Base-by-base conservation (phyloP, 1,140 invertebrate species). In the Ephestia elutella region DNA sequence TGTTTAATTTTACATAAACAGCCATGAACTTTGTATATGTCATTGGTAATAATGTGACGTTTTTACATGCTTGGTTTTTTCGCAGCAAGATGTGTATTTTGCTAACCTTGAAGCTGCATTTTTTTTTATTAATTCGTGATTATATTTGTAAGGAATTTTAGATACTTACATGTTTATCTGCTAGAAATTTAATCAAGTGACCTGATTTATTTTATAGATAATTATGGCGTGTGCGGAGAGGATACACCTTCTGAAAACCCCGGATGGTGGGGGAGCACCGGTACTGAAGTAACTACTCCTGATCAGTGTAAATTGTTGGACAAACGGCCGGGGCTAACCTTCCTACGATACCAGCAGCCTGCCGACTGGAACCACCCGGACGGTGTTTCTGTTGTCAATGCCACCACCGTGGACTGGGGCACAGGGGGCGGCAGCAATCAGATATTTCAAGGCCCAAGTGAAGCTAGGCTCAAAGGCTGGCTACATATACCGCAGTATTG, bases 221-320 rank as follows among this genome's bases (percentile, higher is more conserved):
- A 94, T 80, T 95, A 94, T 68, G 95, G 95, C 0, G 93, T 95
- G 3, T 96, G 94, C 72, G 94, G 94, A 0, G 95, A 95, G 72
- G 94, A 95, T 68, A 95, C 93, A 15, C 91, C 92, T 0, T 93
- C 93, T 0, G 93, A 94, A 71, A 92, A 93, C 62, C 91, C 93
- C 0, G 96, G 96, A 0, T 97, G 96, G 96, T 98, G 96, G 97
- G 95, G 95, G 0, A 83, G 92, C 0, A 93, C 94, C 56, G 96
- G 95, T 17, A 94, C 93, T 0, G 95, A 96, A 86, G 93, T 96
- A 2, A 90, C 93, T 0, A 90, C 90, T n/a, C 92, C 95, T 0
- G 91, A 94, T 17, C 91, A 95, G 65, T 98, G 97, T 80, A 92
- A 94, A 51, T 86, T 91, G 18, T 89, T 94, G 65, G 96, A 98